These are phyloP conservation scores for Rugalucina vietnamica DNA, from an alignment of 2,888 invertebrate species.

Conservation along the genomic window DNA sequence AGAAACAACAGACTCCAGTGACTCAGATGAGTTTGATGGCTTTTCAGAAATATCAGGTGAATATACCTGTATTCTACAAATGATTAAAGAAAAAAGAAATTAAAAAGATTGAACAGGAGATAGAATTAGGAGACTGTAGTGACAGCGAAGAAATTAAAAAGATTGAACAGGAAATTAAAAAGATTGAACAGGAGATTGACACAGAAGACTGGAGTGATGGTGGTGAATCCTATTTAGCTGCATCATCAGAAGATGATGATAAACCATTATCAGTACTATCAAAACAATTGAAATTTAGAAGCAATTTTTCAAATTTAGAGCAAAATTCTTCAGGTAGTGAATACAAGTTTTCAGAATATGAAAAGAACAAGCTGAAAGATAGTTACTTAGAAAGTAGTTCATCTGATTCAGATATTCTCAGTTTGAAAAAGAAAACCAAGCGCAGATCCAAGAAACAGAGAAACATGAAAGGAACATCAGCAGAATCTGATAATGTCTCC, in stretches of 20 bases:
- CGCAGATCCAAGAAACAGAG: background rate
- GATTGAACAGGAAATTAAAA: slow-evolving; percentile 13
- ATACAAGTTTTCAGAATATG: slow-evolving; percentile 7
- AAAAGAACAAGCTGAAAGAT: slow-evolving; percentile 15
- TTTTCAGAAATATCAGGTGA: slow-evolving; percentile 25
- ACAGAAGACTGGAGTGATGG: background rate
- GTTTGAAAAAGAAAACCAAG: slow-evolving; percentile 12
- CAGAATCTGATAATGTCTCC: too few relatives aligned
- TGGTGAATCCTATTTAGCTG: too few relatives aligned
- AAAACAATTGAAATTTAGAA: slow-evolving; percentile 16
- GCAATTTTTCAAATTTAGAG: slow-evolving; percentile 11
- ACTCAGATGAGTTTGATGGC: slow-evolving; percentile 33
- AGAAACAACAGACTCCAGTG: background rate
- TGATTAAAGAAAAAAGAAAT: slow-evolving; percentile 24
- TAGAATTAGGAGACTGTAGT: background rate
- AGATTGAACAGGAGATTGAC: slow-evolving; percentile 25
- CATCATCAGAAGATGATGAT: slow-evolving; percentile 12
- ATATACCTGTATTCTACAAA: slow-evolving; percentile 11
- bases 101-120: slow-evolving; percentile 30
- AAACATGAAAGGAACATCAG: too few relatives aligned
- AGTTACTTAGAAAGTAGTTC: slow-evolving; percentile 12
- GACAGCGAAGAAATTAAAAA: too few relatives aligned
- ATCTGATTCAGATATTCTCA: slow-evolving; percentile 10
- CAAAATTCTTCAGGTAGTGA: slow-evolving; percentile 25
- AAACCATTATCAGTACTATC: slow-evolving; percentile 23